Base-by-base conservation (phyloP, 2,113 vertebrate species). In the Patagioenas fasciata region DNA sequence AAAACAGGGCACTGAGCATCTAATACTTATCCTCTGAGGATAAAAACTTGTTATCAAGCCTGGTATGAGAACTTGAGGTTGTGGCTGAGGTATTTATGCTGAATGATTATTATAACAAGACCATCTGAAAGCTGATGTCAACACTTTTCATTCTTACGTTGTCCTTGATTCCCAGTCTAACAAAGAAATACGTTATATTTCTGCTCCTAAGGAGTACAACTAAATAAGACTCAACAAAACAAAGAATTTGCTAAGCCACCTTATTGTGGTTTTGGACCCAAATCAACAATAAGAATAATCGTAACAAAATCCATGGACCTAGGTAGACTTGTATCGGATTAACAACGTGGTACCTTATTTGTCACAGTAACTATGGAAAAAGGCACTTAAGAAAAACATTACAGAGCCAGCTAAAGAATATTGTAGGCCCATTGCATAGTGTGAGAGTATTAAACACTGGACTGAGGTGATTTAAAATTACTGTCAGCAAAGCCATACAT, bases 361-460 rank as follows among this genome's bases (percentile, higher is more conserved):
- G 26, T 74, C 66, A 90, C 36, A 89, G 60, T 53, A 71, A 71
- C 28, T 78, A 80, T 34, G 53, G 51, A 56, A 91, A 86, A 91
- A 82, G 85, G 81, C 89, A 91, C 81, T 91, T 92, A 48, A 89
- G 31, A 60, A 74, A 92, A 89, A 47, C 28, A 69, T 73, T 53
- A 70, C 34, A 71, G 51, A 74, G 34, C 15, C 9, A 3, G 36
- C 26, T 83, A 62, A 83, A 50, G 28, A 75, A 50, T 72, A 89
- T 2, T 58, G 50, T 61, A 72, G 54, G 40, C 17, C 24, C 9
- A 2, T 32, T 80, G 60, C 88, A 74, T 56, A 85, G 48, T 82
- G 66, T 0, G 0, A 70, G 34, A 91, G 21, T 73, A 69, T 67
- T 87, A 89, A 80, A 70, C 36, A 65, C 31, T 79, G 56, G 32